Evolutionary conservation across 2,888 invertebrate genomes (phyloP).

Genomic region (Scaptomyza reducta): DNA sequence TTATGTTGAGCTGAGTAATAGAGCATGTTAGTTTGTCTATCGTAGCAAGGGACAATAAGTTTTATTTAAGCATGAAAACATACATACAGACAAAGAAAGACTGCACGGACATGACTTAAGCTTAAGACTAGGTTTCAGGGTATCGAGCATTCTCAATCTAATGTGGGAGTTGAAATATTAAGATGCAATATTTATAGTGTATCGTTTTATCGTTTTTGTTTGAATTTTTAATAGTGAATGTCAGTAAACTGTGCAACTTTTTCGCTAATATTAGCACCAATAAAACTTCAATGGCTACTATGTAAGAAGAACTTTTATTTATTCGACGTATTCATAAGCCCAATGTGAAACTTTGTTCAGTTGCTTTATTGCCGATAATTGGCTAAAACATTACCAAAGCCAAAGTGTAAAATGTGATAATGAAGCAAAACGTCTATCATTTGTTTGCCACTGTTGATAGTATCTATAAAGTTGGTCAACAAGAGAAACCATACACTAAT

Average conservation of each 20-base stretch:
- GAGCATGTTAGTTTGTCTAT: background rate
- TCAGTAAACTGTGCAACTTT: background rate
- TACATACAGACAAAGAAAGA: no score
- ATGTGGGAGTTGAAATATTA: no score
- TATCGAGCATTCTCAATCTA: no score
- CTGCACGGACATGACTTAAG: no score
- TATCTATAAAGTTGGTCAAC: slow-evolving; percentile 6
- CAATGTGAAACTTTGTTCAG: slow-evolving; percentile 39
- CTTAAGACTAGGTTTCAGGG: no score
- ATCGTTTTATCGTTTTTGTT: background rate
- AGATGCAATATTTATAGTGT: background rate
- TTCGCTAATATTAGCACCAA: slow-evolving; percentile 30
- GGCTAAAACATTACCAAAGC: slow-evolving; percentile 17
- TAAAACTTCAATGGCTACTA: slow-evolving; percentile 17
- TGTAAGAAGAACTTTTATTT: slow-evolving; percentile 13
- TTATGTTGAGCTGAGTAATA: slow-evolving; percentile 9
- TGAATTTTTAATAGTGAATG: background rate
- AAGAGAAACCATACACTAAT: slow-evolving; percentile 19
- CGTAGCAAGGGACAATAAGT: background rate
- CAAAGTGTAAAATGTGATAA: slow-evolving; percentile 4
- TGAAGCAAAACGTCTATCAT: slow-evolving; percentile 11
- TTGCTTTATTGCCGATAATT: slow-evolving; percentile 48
- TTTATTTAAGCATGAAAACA: background rate
- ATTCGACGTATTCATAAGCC: background rate
- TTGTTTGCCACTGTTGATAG: slow-evolving; percentile 6